These are phyloP conservation scores for Oscheius sp. DNA, from an alignment of 2,888 invertebrate species.

Conservation along the genomic window DNA sequence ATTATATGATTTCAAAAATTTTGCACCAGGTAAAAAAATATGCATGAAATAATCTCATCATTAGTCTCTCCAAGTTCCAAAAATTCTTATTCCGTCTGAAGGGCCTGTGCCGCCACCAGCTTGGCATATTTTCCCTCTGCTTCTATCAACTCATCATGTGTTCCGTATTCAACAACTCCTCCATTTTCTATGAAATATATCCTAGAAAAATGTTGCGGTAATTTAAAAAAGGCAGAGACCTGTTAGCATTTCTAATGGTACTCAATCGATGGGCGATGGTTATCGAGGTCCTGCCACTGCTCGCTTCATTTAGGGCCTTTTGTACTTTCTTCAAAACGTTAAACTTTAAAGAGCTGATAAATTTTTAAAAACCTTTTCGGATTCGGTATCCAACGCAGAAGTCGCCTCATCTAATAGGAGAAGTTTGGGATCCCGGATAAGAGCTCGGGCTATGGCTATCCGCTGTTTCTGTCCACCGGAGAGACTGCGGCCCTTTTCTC, in stretches of 20 bases:
- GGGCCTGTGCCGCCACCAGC: conserved; percentile 43
- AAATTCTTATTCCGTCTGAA: conserved; percentile 27
- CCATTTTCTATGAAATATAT: conserved; percentile 56
- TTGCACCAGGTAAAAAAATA: too few species aligned
- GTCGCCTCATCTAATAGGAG: conserved; percentile 60
- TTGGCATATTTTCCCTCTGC: conserved; percentile 55
- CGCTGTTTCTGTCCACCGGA: conserved; percentile 60
- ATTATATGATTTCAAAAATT: too few species aligned
- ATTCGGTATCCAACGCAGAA: conserved; percentile 52
- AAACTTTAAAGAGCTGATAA: not conserved
- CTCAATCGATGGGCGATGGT: conserved; percentile 52
- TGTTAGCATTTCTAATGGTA: conserved; percentile 33
- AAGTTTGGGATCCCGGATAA: conserved; percentile 51
- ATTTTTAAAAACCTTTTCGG: conserved; percentile 40
- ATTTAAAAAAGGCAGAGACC: conserved; percentile 2
- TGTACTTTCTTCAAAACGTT: conserved; percentile 45
- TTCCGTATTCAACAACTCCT: conserved; percentile 54
- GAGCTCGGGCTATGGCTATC: conserved; percentile 57
- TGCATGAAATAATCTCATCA: too few species aligned
- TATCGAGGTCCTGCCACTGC: conserved; percentile 51
- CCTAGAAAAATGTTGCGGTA: conserved; percentile 27
- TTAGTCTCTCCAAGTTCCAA: too few species aligned
- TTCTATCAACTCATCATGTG: conserved; percentile 56
- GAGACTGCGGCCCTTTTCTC: conserved; percentile 42
- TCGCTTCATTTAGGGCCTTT: conserved; percentile 47